phyloP scores from a whole-genome alignment of 92 coral and sea anemone species.

The Epizoanthus rinbou region DNA sequence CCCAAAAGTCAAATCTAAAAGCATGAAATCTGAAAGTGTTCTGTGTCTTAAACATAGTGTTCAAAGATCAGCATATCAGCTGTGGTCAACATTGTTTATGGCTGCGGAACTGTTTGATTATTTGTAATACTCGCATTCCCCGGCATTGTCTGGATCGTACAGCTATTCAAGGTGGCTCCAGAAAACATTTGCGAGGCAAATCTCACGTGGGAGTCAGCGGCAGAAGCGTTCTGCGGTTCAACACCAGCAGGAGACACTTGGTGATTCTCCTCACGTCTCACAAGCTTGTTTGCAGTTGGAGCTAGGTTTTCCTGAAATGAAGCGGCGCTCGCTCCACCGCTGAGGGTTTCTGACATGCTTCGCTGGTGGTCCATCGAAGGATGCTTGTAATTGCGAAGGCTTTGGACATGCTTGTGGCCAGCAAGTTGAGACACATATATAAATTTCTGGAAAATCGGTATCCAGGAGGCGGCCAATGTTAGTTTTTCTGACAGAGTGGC shows the following conservation, averaged over 20 bases:
- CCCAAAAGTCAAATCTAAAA: not conserved
- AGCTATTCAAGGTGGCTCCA: not conserved
- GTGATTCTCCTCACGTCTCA: not conserved
- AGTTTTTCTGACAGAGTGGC: no score
- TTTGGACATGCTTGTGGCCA: conserved; percentile 16
- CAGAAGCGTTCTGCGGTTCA: not conserved
- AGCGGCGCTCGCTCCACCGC: not conserved
- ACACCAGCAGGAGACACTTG: conserved; percentile 11
- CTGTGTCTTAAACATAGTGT: conserved; percentile 8
- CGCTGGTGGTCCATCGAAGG: no score
- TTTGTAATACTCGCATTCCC: not conserved
- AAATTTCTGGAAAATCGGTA: conserved; percentile 3
- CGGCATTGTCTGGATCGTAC: not conserved
- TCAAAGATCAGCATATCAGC: conserved; percentile 10
- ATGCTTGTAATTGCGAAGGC: no score
- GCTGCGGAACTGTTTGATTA: no score
- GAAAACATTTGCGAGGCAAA: not conserved
- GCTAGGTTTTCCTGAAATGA: not conserved
- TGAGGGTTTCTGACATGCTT: not conserved
- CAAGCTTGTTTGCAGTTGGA: not conserved
- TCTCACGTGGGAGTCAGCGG: not conserved
- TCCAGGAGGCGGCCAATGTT: not conserved
- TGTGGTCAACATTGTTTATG: conserved; percentile 5
- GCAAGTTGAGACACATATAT: not conserved
- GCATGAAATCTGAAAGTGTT: conserved; percentile 17